Percentiles rank a stretch among this genome's conserved stretches.
These are phyloP conservation scores for Caerostris extrusa DNA, from an alignment of 1,140 invertebrate genomes.

Conservation along the genomic window DNA sequence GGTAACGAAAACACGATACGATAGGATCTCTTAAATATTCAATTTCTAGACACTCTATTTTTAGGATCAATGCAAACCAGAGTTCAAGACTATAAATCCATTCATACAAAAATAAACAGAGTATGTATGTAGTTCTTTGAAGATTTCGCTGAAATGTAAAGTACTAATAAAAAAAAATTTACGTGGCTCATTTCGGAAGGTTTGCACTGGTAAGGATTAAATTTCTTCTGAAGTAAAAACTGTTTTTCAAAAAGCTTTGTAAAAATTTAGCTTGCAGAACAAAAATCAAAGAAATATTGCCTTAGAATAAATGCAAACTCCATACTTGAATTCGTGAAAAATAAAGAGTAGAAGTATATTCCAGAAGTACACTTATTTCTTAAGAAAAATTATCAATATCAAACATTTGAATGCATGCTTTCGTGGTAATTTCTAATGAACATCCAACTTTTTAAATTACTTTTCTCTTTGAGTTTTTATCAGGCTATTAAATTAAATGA, in stretches of 20 bases:
- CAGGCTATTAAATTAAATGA: no score
- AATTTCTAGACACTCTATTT: not conserved
- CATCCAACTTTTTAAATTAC: no score
- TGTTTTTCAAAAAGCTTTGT: not conserved
- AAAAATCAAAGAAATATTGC: no score
- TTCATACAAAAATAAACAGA: not conserved
- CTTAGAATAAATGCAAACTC: no score
- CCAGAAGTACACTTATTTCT: no score
- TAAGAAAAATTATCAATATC: no score
- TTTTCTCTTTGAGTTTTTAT: no score
- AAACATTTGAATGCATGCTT: no score
- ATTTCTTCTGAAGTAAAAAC: not conserved
- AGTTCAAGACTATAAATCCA: not conserved
- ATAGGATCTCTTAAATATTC: not conserved
- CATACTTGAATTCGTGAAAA: no score
- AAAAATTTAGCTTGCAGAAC: no score
- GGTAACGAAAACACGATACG: not conserved
- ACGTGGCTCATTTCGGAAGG: not conserved
- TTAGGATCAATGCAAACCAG: constrained; percentile 18
- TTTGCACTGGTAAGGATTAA: not conserved
- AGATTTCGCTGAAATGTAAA: not conserved
- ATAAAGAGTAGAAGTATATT: no score
- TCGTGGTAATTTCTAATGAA: no score
- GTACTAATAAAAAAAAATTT: constrained; percentile 6
- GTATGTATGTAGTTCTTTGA: not conserved